Percentiles rank a stretch among this genome's conserved stretches.
Evolutionary conservation across 2,113 vertebrate genomes (phyloP).

Genomic region (Dromas ardeola): DNA sequence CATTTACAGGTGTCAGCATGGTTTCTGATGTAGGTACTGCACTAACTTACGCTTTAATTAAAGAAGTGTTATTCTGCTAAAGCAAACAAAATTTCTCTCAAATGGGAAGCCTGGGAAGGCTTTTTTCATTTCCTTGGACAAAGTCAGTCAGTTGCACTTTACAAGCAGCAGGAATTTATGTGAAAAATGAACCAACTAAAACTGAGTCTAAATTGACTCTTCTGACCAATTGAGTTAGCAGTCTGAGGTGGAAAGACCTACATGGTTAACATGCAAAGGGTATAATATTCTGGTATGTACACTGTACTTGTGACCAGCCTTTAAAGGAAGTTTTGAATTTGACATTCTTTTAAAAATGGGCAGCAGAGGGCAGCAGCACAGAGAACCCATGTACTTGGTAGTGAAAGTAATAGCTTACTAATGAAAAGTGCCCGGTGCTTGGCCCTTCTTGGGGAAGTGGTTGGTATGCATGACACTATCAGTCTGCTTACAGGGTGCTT

Average conservation of each 20-base stretch:
- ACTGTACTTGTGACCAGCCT: neutral
- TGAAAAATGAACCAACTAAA: neutral
- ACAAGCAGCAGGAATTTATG: neutral
- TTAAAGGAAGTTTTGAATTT: neutral
- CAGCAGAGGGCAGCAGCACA: constrained; percentile 20
- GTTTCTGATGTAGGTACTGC: neutral
- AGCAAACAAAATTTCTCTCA: neutral
- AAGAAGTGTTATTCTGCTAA: neutral
- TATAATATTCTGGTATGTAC: neutral
- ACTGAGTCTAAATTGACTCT: neutral
- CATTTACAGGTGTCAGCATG: neutral
- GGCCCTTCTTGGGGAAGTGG: neutral
- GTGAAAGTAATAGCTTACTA: neutral
- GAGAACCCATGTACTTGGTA: neutral
- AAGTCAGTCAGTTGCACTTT: neutral
- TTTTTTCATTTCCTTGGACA: neutral
- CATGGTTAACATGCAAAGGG: neutral
- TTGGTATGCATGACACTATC: fast-evolving
- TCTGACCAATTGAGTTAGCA: neutral
- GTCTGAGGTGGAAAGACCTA: neutral
- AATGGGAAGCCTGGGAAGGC: neutral
- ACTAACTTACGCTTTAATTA: neutral
- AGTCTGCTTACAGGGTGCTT: neutral
- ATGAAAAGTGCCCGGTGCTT: neutral
- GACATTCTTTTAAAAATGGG: neutral